Evolutionary conservation across 2,113 vertebrate species (phyloP), one percentile per base, ranked within the genome.

Genomic region (Hemiprocne comata): DNA sequence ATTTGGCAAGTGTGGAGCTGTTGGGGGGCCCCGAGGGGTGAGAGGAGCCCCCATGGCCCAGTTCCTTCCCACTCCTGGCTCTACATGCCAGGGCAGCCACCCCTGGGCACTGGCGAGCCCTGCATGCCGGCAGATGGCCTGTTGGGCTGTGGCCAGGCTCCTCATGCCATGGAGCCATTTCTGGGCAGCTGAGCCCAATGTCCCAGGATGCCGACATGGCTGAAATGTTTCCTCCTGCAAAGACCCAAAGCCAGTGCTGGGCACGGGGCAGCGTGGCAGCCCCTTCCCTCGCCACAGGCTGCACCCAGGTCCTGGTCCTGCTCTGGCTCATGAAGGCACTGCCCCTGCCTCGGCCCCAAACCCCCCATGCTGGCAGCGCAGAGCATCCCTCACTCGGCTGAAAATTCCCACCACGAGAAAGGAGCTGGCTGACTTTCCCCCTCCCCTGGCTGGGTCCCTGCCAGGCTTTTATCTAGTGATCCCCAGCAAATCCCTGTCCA

Each of bases 401-500:
- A 15, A 16, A 28, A 34, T 24, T 58, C 74, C 87, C 50, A 0
- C 92, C 79, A 19, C 20, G 4, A 83, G 51, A 90, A 87, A 78
- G 96, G 89, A 77, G 57, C 84, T 26, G n/a, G 48, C 73, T 57
- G 90, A 44, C 42, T 66, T 70, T 20, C 19, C 17, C 67, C 60
- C 38, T 42, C 33, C 85, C 53, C 23, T 2, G 4, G 31, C 79
- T 94, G 82, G 64, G 54, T 86, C 85, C n/a, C 73, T 75, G 95
- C 94, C 95, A 94, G 83, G 61, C 94, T 95, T 97, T 97, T 89
- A 96, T 97, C 95, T 93, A 53, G 44, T 64, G 19, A 93, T 95
- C 96, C 91, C 91, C 90, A 65, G 92, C 94, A 96, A 97, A 97
- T 95, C 93, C 95, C 95, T 96, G 90, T 93, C 78, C 92, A 97